These are phyloP conservation scores for Heliangelus exortis DNA, from an alignment of 2,797 vertebrate species.

Conservation along the genomic window DNA sequence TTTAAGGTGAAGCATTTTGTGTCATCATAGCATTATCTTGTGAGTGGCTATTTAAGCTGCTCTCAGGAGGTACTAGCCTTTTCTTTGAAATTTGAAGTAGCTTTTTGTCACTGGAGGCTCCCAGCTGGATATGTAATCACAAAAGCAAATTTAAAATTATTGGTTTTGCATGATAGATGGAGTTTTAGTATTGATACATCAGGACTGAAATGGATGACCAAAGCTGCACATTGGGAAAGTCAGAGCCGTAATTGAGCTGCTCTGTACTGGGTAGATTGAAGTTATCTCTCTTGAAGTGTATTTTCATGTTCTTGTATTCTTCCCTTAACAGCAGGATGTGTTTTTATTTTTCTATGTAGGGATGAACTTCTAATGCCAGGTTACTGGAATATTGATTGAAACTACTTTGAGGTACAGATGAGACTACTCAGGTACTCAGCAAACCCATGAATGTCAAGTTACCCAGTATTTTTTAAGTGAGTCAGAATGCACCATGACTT, in stretches of 20 bases:
- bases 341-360: background rate
- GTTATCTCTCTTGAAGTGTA: background rate
- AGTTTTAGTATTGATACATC: background rate
- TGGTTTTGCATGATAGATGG: background rate
- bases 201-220: background rate
- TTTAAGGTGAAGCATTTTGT: background rate
- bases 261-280: background rate
- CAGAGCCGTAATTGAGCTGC: rapidly evolving
- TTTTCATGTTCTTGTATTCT: background rate
- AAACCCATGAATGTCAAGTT: background rate
- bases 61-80: background rate
- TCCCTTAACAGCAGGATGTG: background rate
- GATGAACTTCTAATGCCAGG: background rate
- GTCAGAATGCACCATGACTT: background rate
- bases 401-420: background rate
- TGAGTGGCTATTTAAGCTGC: background rate
- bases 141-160: background rate
- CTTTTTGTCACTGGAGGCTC: background rate
- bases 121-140: background rate
- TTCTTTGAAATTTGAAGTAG: background rate
- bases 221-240: background rate
- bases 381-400: background rate
- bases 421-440: background rate
- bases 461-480: background rate
- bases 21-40: background rate